Evolutionary conservation across 53 echinoderm and acorn worm genomes (phyloP).

Genomic region (Echinarachnius parma): DNA sequence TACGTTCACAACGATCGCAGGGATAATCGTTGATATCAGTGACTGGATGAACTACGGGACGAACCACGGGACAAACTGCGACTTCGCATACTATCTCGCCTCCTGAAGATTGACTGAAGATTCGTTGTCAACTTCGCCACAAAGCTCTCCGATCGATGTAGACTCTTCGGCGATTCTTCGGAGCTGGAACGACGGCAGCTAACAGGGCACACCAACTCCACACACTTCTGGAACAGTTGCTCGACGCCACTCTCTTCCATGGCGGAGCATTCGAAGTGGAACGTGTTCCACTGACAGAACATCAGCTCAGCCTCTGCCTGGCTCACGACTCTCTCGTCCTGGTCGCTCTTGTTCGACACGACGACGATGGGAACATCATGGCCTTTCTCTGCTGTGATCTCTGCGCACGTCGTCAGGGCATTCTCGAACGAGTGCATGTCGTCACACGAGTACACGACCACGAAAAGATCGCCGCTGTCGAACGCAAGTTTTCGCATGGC

Average conservation of each 20-base stretch:
- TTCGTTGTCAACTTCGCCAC: too few species aligned
- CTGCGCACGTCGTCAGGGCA: constrained; percentile 22
- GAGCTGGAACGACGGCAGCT: too few species aligned
- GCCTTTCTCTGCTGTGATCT: constrained; percentile 17
- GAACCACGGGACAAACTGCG: too few species aligned
- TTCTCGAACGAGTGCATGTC: constrained; percentile 16
- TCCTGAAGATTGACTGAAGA: too few species aligned
- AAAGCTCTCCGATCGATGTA: too few species aligned
- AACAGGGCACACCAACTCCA: constrained; percentile 9
- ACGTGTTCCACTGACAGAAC: constrained; percentile 48
- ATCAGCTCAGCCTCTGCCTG: constrained; percentile 39
- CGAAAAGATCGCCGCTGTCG: constrained; percentile 24
- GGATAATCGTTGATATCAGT: too few species aligned
- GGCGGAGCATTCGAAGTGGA: constrained; percentile 21
- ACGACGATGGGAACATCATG: constrained; percentile 30
- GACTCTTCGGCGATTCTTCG: too few species aligned
- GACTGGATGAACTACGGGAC: too few species aligned
- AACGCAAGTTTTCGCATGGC: constrained; percentile 32
- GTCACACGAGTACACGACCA: constrained; percentile 27
- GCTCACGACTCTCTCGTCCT: constrained; percentile 12
- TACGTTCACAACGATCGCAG: too few species aligned
- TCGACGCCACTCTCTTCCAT: neutral
- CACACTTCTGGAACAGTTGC: constrained; percentile 6
- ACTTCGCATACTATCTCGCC: too few species aligned
- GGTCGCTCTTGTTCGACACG: constrained; percentile 39